phyloP scores from a whole-genome alignment of 2,113 vertebrate species.

The Hyaena hyaena region DNA sequence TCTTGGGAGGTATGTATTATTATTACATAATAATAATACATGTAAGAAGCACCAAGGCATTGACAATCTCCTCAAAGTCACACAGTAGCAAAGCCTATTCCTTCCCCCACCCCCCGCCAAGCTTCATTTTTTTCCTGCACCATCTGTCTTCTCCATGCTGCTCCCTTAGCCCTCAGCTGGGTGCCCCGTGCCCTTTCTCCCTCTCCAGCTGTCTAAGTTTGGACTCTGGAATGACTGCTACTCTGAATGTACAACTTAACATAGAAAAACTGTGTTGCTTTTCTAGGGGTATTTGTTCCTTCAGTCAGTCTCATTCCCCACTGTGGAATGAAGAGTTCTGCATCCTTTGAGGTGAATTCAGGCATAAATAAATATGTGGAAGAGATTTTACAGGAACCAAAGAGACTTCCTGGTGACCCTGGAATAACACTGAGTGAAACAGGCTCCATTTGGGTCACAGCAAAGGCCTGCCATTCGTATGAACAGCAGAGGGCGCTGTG shows the following conservation, averaged over 20 bases:
- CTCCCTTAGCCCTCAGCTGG: too few relatives aligned
- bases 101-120: too few relatives aligned
- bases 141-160: background rate
- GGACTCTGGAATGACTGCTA: background rate
- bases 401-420: background rate
- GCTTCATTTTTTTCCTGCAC: background rate
- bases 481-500: background rate
- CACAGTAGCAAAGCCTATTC: background rate
- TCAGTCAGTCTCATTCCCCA: background rate
- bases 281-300: background rate
- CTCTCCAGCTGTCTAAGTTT: background rate
- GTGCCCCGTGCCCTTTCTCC: background rate
- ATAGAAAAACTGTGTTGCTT: background rate
- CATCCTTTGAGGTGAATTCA: background rate
- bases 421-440: background rate
- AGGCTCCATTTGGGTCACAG: background rate
- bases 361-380: background rate
- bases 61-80: background rate
- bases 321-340: background rate
- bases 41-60: background rate
- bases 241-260: background rate
- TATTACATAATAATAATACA: too few relatives aligned
- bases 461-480: background rate
- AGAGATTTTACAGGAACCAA: background rate
- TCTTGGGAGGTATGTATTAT: background rate